These are phyloP conservation scores for Diabrotica balteata DNA, from an alignment of 2,888 invertebrate species.

Conservation along the genomic window DNA sequence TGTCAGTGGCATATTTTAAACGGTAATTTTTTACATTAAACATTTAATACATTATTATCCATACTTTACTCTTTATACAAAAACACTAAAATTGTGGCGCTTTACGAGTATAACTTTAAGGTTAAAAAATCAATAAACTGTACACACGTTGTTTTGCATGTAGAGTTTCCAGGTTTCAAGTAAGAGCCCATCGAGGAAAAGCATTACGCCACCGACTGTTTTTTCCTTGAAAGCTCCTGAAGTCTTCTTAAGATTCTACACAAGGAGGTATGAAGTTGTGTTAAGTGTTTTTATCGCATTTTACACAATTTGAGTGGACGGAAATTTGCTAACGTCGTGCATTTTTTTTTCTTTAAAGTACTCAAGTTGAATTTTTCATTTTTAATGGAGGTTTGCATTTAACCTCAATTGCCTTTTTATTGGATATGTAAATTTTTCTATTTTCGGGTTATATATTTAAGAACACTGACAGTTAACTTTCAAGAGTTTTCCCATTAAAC, in stretches of 20 bases:
- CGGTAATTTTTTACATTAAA: too few species aligned
- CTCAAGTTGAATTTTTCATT: constrained; percentile 4
- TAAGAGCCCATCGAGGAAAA: constrained; percentile 16
- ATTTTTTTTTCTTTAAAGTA: constrained; percentile 13
- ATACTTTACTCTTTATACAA: too few species aligned
- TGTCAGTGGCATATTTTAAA: too few species aligned
- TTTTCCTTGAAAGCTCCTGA: constrained; percentile 18
- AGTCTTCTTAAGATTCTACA: constrained; percentile 19
- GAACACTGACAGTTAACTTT: too few species aligned
- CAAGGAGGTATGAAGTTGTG: constrained; percentile 21
- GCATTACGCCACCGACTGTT: constrained; percentile 12
- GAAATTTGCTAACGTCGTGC: constrained; percentile 22
- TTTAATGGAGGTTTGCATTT: too few species aligned
- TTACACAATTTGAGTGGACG: constrained; percentile 15
- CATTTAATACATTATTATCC: too few species aligned
- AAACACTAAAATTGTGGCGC: too few species aligned
- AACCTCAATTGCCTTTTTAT: too few species aligned
- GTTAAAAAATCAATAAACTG: background rate
- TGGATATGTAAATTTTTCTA: too few species aligned
- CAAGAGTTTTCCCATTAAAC: too few species aligned
- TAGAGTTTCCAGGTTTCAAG: background rate
- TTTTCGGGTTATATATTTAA: too few species aligned
- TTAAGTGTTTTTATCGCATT: constrained; percentile 26
- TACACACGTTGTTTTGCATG: background rate
- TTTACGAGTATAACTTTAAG: too few species aligned